Base-by-base conservation (phyloP, 2,797 vertebrate species). In the Australoheros facetus region DNA sequence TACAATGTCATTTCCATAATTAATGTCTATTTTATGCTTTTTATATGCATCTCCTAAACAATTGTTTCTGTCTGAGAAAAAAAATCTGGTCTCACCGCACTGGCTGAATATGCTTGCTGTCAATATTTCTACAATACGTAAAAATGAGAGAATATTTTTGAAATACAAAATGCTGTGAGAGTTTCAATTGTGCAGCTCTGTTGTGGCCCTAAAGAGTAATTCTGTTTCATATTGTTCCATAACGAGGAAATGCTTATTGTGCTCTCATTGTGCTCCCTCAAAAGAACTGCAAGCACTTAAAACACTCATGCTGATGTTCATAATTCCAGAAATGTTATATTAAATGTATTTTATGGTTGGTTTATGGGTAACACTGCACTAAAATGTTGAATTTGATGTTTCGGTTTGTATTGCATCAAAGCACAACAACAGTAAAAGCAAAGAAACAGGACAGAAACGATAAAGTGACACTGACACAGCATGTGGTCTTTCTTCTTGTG, bases 41-140 rank as follows among this genome's bases (percentile, higher is more conserved):
- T 17, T 1, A 5, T 6, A 17, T 26, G 13, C 8, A 37, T 42
- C 1, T 0, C 1, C 21, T 26, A 42, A 62, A 5, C 13, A 45
- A 23, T 62, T 62, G 28, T 26, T 64, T 11, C 37, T 6, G 4
- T 37, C 17, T 45, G 60, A 37, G 37, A 11, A 6, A 11, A 37
- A 2, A 37, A 37, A 30, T 4, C 28, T 30, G 28, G 28, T 30
- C 28, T 30, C 28, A 30, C 28, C 4, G 28, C 60, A 26, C 60
- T 64, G 60, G 37, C 37, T 26, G 37, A 64, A 64, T 26, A 45
- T 6, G 60, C 21, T 62, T 37, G 13, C n/a, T 62, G 1, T 23
- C 7, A 42, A 0, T 30, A 11, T 32, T 19, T 28, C 57, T 34
- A 6, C 57, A 58, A 23, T 32, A 58, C 11, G 56, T 11, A 58